phyloP scores from a whole-genome alignment of 1,140 invertebrate species.

The Heliconius congener region DNA sequence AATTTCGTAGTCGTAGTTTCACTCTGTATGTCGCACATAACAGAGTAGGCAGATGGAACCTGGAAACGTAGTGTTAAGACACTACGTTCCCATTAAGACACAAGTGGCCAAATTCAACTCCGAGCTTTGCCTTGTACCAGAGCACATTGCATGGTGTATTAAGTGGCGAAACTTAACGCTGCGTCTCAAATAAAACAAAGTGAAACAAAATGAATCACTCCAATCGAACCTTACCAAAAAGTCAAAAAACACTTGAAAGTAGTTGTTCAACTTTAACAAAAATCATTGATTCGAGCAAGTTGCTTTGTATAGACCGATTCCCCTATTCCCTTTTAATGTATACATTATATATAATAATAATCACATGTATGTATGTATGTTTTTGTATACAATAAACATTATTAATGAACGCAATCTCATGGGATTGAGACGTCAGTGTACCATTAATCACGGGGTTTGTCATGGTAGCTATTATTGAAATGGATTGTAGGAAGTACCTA shows the following conservation, averaged over 20 bases:
- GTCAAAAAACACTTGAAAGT: no score
- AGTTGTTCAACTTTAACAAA: no score
- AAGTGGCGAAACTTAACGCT: not conserved
- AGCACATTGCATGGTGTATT: not conserved
- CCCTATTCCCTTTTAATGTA: not conserved
- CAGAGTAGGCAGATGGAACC: no score
- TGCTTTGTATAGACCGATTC: not conserved
- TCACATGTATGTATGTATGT: constrained; percentile 8
- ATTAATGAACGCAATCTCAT: constrained; percentile 46
- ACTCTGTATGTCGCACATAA: no score
- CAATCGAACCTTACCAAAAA: not conserved
- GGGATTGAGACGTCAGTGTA: constrained; percentile 45
- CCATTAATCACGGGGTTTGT: constrained; percentile 41
- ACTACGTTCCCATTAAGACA: no score
- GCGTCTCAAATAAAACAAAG: not conserved
- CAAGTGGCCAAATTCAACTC: no score
- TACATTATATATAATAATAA: not conserved
- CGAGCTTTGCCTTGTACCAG: no score
- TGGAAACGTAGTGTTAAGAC: no score
- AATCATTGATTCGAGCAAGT: not conserved
- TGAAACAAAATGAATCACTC: not conserved
- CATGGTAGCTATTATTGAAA: constrained; percentile 18
- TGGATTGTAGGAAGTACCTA: constrained; percentile 17
- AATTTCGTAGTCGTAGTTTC: no score
- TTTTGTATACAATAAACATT: constrained; percentile 19